A percentile compares a stretch with the other conserved stretches of the same genome.
Conservation (phyloP, 92 coral and sea anemone species). For the Pocillopora meandrina region DNA sequence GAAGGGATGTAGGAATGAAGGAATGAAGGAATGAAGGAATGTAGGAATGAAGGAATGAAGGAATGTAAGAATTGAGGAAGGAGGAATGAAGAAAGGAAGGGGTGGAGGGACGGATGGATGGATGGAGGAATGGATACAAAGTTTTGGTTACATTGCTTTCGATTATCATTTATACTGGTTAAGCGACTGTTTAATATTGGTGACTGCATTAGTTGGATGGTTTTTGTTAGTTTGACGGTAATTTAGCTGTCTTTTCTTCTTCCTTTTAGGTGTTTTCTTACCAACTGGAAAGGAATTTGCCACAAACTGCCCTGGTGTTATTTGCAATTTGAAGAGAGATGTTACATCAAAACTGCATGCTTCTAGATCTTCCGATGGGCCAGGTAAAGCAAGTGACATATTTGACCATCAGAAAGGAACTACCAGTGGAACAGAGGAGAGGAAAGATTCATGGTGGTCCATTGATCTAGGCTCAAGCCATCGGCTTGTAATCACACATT, state of each 20-base stretch:
- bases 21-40: too few species aligned
- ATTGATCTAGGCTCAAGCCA: conserved; percentile 65
- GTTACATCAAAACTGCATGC: neutral
- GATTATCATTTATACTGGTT: too few species aligned
- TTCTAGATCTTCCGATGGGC: neutral
- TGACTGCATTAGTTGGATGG: too few species aligned
- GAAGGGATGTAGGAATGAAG: too few species aligned
- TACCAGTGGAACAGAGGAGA: neutral
- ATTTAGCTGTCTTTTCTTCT: neutral
- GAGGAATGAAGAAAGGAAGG: too few species aligned
- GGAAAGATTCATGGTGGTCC: conserved; percentile 66
- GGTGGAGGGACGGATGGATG: too few species aligned
- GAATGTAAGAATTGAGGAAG: too few species aligned
- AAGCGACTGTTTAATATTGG: too few species aligned
- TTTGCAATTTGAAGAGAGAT: neutral
- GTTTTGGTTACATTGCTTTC: too few species aligned
- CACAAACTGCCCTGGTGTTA: neutral
- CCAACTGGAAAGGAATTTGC: neutral
- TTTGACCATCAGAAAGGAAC: neutral
- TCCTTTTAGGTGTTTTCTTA: neutral
- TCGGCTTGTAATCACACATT: conserved; percentile 61
- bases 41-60: too few species aligned
- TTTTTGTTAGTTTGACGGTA: too few species aligned
- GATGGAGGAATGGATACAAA: too few species aligned
- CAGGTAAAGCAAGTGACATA: neutral